Base-by-base conservation (phyloP, 2,113 vertebrate species). In the Tauraco erythrolophus region DNA sequence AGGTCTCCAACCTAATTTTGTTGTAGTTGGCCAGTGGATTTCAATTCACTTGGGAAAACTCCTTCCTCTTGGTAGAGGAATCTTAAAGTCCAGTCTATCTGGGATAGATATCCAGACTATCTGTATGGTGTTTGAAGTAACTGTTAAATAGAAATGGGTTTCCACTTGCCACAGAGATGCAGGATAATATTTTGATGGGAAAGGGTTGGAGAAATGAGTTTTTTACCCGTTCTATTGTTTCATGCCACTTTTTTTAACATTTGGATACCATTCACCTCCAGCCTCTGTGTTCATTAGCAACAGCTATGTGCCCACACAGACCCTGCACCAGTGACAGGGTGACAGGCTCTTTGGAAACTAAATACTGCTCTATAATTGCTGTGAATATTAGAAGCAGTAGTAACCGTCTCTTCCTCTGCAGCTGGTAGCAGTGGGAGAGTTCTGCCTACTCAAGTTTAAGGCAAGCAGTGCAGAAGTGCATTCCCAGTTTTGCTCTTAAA, bases 301-400 rank as follows among this genome's bases (percentile, higher is more conserved):
- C n/a, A 41, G 61, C 76, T 94, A 30, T 62, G 8, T 84, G 70
- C 28, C 62, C 53, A 48, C 70, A 23, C 54, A 33, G 58, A 25
- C 33, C 76, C 62, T 72, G 45, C 54, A 53, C 45, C 8, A 39
- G 60, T 64, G 86, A 37, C 46, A 57, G 23, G n/a, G 71, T 65
- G 60, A 75, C 35, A 60, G 72, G 70, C 46, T 94, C 79, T 85
- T 96, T 50, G 45, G 68, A 95, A 94, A 77, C 45, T 69, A 95
- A 23, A 60, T 60, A 71, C 14, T 58, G 10, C 27, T 60, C 51
- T 86, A 2, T 72, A 50, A n/a, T 78, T 79, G n/a, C 71, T 88
- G 57, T 33, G 48, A 65, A 62, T 37, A 64, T 86, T 86, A 30
- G 78, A 60, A 84, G 57, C 11, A 16, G 14, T 16, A 15, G 22